phyloP scores from a whole-genome alignment of 2,888 invertebrate species.

The Erynnis tages region DNA sequence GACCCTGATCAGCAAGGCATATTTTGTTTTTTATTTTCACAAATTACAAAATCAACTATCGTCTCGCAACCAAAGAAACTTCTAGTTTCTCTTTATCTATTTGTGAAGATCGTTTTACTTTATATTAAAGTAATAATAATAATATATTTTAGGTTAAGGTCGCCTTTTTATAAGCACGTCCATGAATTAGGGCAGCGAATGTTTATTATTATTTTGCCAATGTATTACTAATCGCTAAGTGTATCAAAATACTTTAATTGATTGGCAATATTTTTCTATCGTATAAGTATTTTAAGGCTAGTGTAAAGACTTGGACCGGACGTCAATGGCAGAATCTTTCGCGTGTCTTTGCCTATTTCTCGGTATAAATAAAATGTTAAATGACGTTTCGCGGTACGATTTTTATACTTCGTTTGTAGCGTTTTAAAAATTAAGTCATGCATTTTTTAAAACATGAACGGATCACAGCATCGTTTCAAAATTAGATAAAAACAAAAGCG shows the following conservation, averaged over 20 bases:
- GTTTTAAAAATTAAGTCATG: background rate
- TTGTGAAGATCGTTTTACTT: constrained; percentile 47
- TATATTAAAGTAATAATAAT: constrained; percentile 62
- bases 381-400: constrained; percentile 11
- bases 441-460: background rate
- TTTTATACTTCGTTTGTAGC: constrained; percentile 14
- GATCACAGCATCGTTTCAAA: background rate
- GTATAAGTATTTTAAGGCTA: constrained; percentile 39
- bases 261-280: constrained; percentile 45
- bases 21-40: too few species aligned
- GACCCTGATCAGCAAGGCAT: too few species aligned
- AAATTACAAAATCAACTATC: background rate
- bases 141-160: constrained; percentile 54
- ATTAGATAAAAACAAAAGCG: background rate
- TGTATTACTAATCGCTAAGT: constrained; percentile 41
- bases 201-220: constrained; percentile 47
- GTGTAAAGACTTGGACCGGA: constrained; percentile 31
- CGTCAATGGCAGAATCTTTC: constrained; percentile 24
- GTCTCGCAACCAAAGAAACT: constrained; percentile 15
- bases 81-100: constrained; percentile 13
- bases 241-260: constrained; percentile 42
- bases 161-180: constrained; percentile 66
- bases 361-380: constrained; percentile 1
- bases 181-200: constrained; percentile 60
- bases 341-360: constrained; percentile 10